Conservation (phyloP, 53 echinoderm and acorn worm genomes). For the Echinarachnius parma region DNA sequence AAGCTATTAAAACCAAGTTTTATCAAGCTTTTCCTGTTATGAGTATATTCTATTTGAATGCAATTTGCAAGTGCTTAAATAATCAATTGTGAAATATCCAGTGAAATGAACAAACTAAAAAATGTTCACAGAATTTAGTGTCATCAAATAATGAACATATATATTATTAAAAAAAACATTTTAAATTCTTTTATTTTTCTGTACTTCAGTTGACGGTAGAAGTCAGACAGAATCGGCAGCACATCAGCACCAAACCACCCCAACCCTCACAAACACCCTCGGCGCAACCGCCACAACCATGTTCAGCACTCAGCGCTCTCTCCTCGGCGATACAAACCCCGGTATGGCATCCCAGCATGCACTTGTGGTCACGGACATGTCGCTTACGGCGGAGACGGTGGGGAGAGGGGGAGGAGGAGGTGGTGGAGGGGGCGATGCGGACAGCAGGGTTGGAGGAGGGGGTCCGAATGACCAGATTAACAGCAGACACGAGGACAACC, state of each 20-base stretch:
- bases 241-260: not conserved
- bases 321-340: slow-evolving; percentile 8
- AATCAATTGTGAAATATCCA: too few relatives aligned
- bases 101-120: too few relatives aligned
- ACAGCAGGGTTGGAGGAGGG: slow-evolving; percentile 1
- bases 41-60: too few relatives aligned
- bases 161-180: too few relatives aligned
- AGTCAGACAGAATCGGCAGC: too few relatives aligned
- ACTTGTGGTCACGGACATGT: slow-evolving; percentile 23
- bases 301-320: slow-evolving; percentile 35
- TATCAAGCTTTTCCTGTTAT: too few relatives aligned
- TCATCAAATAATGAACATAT: too few relatives aligned
- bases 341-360: slow-evolving; percentile 34
- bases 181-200: too few relatives aligned
- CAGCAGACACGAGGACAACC: slow-evolving; percentile 55
- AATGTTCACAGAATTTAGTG: too few relatives aligned
- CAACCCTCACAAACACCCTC: not conserved
- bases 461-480: slow-evolving; percentile 8
- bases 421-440: slow-evolving; percentile 3
- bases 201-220: too few relatives aligned
- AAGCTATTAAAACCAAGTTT: too few relatives aligned
- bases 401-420: slow-evolving; percentile 37
- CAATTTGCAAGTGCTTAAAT: too few relatives aligned
- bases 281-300: not conserved
- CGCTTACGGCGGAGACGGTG: slow-evolving; percentile 9